phyloP scores from a whole-genome alignment of 2,113 vertebrate genomes.

The Tursiops truncatus region DNA sequence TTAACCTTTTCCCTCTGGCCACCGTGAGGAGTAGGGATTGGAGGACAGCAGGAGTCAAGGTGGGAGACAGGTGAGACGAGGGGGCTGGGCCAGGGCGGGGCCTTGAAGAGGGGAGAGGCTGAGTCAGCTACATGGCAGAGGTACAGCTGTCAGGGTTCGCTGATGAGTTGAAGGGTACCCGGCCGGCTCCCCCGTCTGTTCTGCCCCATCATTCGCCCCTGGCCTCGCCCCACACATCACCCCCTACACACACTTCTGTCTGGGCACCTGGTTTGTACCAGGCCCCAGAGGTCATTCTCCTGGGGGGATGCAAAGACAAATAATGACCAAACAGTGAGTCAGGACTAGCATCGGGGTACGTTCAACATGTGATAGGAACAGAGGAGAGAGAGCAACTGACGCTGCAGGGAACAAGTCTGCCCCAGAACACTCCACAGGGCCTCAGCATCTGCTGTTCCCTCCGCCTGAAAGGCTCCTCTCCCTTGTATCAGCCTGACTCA shows the following conservation, averaged over 20 bases:
- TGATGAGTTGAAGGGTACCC: not conserved
- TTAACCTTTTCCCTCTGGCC: not conserved
- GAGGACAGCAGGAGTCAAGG: not conserved
- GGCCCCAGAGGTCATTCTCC: not conserved
- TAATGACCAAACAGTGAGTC: not conserved
- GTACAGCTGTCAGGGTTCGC: fast-evolving
- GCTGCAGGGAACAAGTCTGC: not conserved
- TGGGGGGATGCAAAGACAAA: not conserved
- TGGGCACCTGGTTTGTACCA: not conserved
- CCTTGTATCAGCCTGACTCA: not conserved
- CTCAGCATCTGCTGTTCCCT: not conserved
- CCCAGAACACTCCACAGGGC: not conserved
- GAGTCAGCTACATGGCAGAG: not conserved
- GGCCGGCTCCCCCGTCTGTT: not conserved
- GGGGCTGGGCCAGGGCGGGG: not conserved
- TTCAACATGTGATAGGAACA: not conserved
- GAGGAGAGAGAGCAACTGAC: not conserved
- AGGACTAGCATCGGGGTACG: not conserved
- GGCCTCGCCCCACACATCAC: not conserved
- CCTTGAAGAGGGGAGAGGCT: not conserved
- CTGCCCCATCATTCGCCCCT: not conserved
- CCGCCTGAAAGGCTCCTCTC: not conserved
- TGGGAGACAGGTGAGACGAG: not conserved
- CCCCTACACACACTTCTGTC: not conserved
- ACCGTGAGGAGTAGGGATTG: not conserved